Base-by-base conservation (phyloP, 1,140 invertebrate species). In the Cherax quadricarinatus region DNA sequence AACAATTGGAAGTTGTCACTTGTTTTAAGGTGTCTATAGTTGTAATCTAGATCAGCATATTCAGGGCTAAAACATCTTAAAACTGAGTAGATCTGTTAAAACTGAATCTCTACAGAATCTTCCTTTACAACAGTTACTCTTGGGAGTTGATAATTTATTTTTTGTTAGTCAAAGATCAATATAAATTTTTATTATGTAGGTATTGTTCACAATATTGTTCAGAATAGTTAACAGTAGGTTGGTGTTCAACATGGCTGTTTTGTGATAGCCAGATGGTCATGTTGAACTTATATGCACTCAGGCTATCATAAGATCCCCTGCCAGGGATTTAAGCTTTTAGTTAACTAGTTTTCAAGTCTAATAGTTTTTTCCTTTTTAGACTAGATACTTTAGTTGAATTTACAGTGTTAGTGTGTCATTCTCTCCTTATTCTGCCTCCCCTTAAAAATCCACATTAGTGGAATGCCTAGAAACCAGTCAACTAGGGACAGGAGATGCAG, bases 111-210 rank as follows among this genome's bases (percentile, higher is more conserved):
- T n/a, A 12, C 24, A 62, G 81, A 60, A 53, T 83, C 53, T 60
- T 53, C 3, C 21, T 12, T 57, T n/a, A 62, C 14, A n/a, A 14
- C 16, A 62, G 57, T 24, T 62, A 57, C 3, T 83, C 53, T 87
- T 75, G 41, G n/a, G 62, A 79, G 5, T 87, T 75, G 6, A 87
- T 18, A 79, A 48, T 78, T 87, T 87, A 87, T 75, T 87, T 75
- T n/a, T 78, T 51, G 24, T 87, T 60, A 30, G 6, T 75, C 6
- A 75, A 51, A 24, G 75, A 24, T 12, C 30, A n/a, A 66, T 66
- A 5, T 16, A 66, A 10, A 10, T 66, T 66, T 10, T 66, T 66
- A 57, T n/a, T n/a, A 57, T 66, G 62, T 66, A 66, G 5, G 16
- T 66, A 4, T n/a, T 66, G 62, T 21, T 66, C 10, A 21, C 4